A percentile compares a stretch with the other conserved stretches of the same genome.
Evolutionary conservation across 2,888 invertebrate species (phyloP).

Genomic region (Erynnis tages): DNA sequence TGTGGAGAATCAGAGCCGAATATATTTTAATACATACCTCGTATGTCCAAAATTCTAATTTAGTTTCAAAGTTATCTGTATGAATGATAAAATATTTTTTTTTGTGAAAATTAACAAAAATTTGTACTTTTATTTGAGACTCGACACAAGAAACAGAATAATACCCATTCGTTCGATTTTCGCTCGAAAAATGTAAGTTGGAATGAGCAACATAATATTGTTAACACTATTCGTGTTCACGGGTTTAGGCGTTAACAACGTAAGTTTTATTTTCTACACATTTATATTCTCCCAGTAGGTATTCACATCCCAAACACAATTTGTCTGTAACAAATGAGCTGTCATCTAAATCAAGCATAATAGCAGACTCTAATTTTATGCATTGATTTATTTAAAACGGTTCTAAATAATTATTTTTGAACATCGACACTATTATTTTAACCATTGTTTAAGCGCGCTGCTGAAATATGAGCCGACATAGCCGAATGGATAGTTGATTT

Average conservation of each 20-base stretch:
- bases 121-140: too few relatives aligned
- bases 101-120: too few relatives aligned
- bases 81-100: too few relatives aligned
- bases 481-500: constrained; percentile 54
- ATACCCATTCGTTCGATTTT: too few relatives aligned
- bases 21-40: not conserved
- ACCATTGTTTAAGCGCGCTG: constrained; percentile 71
- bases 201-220: too few relatives aligned
- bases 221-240: too few relatives aligned
- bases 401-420: constrained; percentile 73
- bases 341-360: constrained; percentile 73
- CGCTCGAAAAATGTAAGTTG: too few relatives aligned
- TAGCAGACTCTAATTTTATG: constrained; percentile 71
- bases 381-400: constrained; percentile 76
- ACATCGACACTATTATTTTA: constrained; percentile 66
- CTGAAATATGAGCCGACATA: constrained; percentile 55
- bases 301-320: constrained; percentile 12
- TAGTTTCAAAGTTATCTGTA: too few relatives aligned
- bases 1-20: not conserved
- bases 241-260: constrained; percentile 13
- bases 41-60: too few relatives aligned
- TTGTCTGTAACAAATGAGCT: constrained; percentile 58
- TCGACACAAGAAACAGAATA: too few relatives aligned
- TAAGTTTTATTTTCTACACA: constrained; percentile 25
- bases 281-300: constrained; percentile 22